These are phyloP conservation scores for Mallateleia sp. DNA, from an alignment of 2,888 invertebrate species.

Conservation along the genomic window DNA sequence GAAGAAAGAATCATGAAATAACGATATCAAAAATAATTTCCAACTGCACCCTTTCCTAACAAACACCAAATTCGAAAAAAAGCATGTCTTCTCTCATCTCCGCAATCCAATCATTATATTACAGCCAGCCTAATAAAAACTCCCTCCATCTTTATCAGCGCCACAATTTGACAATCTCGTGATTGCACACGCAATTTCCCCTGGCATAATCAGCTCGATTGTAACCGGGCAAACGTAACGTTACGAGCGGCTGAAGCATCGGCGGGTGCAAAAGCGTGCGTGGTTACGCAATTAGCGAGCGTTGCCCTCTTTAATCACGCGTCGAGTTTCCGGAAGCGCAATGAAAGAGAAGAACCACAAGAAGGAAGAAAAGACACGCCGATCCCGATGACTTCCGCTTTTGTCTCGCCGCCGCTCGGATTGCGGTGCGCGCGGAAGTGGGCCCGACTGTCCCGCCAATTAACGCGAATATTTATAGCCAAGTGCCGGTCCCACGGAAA, in stretches of 20 bases:
- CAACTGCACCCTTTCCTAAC: too few relatives aligned
- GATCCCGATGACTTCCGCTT: slow-evolving; percentile 44
- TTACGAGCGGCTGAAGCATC: slow-evolving; percentile 26
- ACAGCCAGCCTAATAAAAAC: slow-evolving; percentile 35
- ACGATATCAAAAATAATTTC: too few relatives aligned
- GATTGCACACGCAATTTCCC: slow-evolving; percentile 52
- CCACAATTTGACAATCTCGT: slow-evolving; percentile 43
- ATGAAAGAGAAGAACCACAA: not conserved
- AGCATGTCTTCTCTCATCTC: too few relatives aligned
- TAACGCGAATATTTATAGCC: slow-evolving; percentile 59
- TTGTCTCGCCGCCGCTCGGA: not conserved
- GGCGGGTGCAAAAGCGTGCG: slow-evolving; percentile 42
- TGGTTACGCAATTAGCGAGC: slow-evolving; percentile 67
- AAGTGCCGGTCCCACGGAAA: slow-evolving; percentile 57
- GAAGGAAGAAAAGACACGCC: slow-evolving; percentile 12
- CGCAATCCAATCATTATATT: slow-evolving; percentile 20
- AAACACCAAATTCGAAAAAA: too few relatives aligned
- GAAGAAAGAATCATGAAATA: too few relatives aligned
- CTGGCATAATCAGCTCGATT: slow-evolving; percentile 48
- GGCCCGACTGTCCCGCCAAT: slow-evolving; percentile 27
- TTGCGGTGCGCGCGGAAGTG: slow-evolving; percentile 27
- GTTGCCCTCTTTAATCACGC: slow-evolving; percentile 61
- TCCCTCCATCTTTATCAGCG: slow-evolving; percentile 33
- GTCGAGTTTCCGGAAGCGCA: slow-evolving; percentile 52
- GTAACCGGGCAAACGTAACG: slow-evolving; percentile 38